Evolutionary conservation across 2,888 invertebrate species (phyloP), one percentile per base, ranked within the genome.

Genomic region (Gnatocerus cornutus): DNA sequence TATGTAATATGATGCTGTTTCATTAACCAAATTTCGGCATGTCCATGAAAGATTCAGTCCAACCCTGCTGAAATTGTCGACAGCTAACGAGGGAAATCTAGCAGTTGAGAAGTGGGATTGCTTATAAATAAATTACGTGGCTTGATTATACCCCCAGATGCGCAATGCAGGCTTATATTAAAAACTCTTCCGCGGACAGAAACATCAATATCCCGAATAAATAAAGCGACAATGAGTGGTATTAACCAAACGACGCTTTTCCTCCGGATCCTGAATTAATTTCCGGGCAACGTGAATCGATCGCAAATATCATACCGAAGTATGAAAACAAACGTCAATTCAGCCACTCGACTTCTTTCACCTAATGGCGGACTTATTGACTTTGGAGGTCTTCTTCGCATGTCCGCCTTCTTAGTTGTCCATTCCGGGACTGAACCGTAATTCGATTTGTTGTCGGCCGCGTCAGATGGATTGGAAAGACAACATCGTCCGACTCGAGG

Each of bases 381-480:
- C 68, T 68, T 68, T 61, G 55, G 61, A 68, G 55, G 61, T 71
- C 74, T 72, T 72, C 73, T 71, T 72, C 74, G 53, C 71, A 59
- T 75, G 73, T 76, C 71, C 71, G 69, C 71, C 72, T 71, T 72
- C 73, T 76, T 73, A 71, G 75, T 77, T 75, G 77, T 73, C 79
- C 79, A 77, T 78, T 78, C 78, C 74, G 74, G 74, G 70, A 72
- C 76, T 71, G 76, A 77, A 75, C 74, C 74, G 76, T 82, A 82
- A 82, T 81, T 81, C 79, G 79, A 82, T 82, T 82, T 82, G 80
- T 78, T 78, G 78, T 77, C 76, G 77, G 76, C 74, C 76, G 77
- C 77, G 80, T 78, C 79, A 81, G 81, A 81, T 81, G 82, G 81
- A 80, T 80, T 76, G 82, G 80, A 82, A 81, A 81, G 81, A 82